Base-by-base conservation (phyloP, 2,888 invertebrate genomes). In the Panzeria rudis region DNA sequence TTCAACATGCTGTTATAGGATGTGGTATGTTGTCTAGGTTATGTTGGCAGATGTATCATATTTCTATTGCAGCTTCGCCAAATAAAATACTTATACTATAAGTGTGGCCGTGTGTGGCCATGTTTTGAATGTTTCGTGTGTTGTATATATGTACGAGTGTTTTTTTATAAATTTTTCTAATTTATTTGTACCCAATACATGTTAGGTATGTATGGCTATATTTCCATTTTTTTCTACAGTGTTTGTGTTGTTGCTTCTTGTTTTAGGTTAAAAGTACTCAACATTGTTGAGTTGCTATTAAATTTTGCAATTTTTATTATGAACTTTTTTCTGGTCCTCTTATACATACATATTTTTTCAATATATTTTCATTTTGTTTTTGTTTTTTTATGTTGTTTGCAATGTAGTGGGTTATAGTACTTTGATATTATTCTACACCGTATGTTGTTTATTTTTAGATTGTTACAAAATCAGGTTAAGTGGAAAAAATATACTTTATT, bases 381-480 rank as follows among this genome's bases (percentile, higher is more conserved):
- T 59, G 9, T 54, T 13, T 50, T 71, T n/a, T 13, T 56, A 15
- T 61, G 20, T 32, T 52, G 38, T 69, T 66, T 59, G 41, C 35
- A 11, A 11, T 54, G 54, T 59, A 59, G 20, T 73, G 66, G 78
- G 54, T 66, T 52, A 62, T 35, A 77, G 62, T 54, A 38, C 32
- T 73, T 52, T 72, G 23, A 52, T 82, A 75, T 82, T 78, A 44
- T 82, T 73, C 69, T 59, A 47, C 44, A 23, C 44, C 41, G 72
- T 77, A 77, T 77, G 76, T 81, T 84, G 84, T 72, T 71, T 84
- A 68, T 79, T 75, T 82, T 52, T 71, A 78, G 62, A 79, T 82
- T 82, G 82, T 82, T 69, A 64, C 78, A 78, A 85, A 84, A 82
- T 82, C 82, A 85, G 85, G 85, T 85, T 85, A 85, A 85, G 85